Percentiles rank a stretch among this genome's conserved stretches.
These are phyloP conservation scores for Autographa pulchrina DNA, from an alignment of 2,888 invertebrate species.

Conservation along the genomic window DNA sequence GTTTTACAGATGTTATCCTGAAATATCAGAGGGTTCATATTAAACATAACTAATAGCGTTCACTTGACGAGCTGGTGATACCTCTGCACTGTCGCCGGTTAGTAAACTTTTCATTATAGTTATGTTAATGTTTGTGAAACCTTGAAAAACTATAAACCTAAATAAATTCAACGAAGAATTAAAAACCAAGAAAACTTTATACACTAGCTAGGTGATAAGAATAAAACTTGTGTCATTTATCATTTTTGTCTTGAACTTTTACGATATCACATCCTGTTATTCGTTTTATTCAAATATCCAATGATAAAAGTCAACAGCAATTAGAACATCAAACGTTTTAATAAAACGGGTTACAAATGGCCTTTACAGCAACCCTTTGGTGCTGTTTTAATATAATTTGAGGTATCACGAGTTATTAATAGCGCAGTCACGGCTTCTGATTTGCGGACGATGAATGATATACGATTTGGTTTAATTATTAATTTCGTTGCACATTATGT, in stretches of 20 bases:
- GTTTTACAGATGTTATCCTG: conserved; percentile 85
- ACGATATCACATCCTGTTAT: too few relatives aligned
- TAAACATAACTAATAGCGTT: conserved; percentile 58
- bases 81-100: neutral
- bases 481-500: conserved; percentile 52
- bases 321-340: neutral
- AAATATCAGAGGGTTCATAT: conserved; percentile 61
- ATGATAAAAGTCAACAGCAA: neutral
- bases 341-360: neutral
- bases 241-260: too few relatives aligned
- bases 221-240: too few relatives aligned
- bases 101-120: neutral
- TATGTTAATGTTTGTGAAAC: neutral
- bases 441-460: conserved; percentile 65
- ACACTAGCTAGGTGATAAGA: too few relatives aligned
- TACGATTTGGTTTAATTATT: conserved; percentile 64
- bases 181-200: too few relatives aligned
- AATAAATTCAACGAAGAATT: too few relatives aligned
- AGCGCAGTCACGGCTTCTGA: conserved; percentile 58
- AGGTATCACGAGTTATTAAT: conserved; percentile 72
- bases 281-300: neutral
- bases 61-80: conserved; percentile 3
- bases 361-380: conserved; percentile 39
- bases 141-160: too few relatives aligned
- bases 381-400: conserved; percentile 65